A percentile compares a stretch with the other conserved stretches of the same genome.
phyloP scores from a whole-genome alignment of 2,113 vertebrate species.

The Ammodytes dubius region DNA sequence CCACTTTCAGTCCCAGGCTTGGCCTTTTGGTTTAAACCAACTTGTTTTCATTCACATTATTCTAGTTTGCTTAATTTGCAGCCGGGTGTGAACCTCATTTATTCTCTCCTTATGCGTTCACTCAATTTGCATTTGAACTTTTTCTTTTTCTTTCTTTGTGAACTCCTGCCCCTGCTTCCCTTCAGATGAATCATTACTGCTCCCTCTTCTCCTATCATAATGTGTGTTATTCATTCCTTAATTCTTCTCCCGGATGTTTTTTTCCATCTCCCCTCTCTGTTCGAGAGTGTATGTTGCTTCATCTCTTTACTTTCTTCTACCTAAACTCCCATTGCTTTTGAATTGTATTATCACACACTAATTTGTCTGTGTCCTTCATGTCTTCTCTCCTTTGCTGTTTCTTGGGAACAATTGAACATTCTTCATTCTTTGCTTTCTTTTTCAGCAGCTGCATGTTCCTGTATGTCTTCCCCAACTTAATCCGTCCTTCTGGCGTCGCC shows the following conservation, averaged over 20 bases:
- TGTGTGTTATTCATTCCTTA: neutral
- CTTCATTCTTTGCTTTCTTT: neutral
- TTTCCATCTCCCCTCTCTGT: neutral
- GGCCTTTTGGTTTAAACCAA: neutral
- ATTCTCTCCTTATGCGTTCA: conserved; percentile 10
- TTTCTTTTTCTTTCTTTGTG: neutral
- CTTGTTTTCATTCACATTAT: neutral
- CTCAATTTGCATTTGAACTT: conserved; percentile 11
- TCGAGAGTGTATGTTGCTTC: neutral
- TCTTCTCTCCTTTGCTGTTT: neutral
- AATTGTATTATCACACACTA: neutral
- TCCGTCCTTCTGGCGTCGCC: neutral
- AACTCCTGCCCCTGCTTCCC: conserved; percentile 32
- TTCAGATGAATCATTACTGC: conserved; percentile 30
- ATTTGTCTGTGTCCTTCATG: neutral
- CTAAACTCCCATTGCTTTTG: neutral
- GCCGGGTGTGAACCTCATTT: conserved; percentile 11
- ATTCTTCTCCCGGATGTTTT: neutral
- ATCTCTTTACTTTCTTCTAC: neutral
- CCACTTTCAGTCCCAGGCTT: neutral
- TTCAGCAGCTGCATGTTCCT: neutral
- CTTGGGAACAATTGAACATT: neutral
- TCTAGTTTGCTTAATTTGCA: neutral
- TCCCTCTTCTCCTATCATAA: neutral
- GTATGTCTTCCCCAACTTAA: neutral